These are phyloP conservation scores for Eurosta solidaginis DNA, from an alignment of 1,140 invertebrate genomes.

Conservation along the genomic window DNA sequence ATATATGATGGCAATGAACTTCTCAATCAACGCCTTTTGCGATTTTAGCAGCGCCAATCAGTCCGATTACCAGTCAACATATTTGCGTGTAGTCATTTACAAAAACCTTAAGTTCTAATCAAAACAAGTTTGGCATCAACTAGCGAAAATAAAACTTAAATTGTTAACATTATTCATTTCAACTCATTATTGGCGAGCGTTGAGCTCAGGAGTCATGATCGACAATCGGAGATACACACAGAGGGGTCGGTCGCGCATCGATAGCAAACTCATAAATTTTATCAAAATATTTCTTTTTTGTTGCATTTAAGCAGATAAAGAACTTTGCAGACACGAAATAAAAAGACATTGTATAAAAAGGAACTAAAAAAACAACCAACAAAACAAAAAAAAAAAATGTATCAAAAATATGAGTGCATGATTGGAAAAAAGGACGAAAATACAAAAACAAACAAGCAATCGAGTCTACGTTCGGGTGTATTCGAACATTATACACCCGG, in stretches of 20 bases:
- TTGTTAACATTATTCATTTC: conserved; percentile 10
- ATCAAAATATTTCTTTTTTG: not conserved
- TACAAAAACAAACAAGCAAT: not conserved
- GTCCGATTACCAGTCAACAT: not conserved
- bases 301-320: conserved; percentile 4
- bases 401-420: no score
- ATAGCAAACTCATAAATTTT: not conserved
- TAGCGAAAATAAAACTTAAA: not conserved
- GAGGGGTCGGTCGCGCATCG: not conserved
- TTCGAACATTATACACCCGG: no score
- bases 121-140: not conserved
- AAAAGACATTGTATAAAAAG: not conserved
- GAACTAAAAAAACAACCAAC: not conserved
- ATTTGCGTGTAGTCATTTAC: not conserved
- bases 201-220: not conserved
- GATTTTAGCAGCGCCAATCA: not conserved
- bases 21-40: conserved; percentile 18
- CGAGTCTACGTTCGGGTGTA: no score
- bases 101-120: not conserved
- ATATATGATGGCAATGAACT: conserved; percentile 15
- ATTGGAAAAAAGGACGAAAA: no score
- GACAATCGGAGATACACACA: no score
- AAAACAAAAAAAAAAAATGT: no score
- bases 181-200: not conserved
- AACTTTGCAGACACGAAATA: conserved; percentile 3